Base-by-base conservation (phyloP, 2,113 vertebrate species). In the Vireo altiloquus region DNA sequence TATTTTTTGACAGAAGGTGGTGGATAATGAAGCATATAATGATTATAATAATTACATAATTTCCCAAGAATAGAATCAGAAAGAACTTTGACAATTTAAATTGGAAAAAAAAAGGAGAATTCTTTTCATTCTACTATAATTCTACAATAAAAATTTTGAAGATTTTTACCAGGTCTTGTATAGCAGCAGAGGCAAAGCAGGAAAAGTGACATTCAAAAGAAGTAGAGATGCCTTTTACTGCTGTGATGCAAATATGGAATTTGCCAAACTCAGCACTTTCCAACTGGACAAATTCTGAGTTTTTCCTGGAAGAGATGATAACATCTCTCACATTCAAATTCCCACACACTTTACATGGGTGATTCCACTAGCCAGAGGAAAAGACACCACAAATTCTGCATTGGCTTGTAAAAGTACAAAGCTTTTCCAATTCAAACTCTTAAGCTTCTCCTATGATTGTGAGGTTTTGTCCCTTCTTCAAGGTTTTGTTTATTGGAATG, bases 181-280 rank as follows among this genome's bases (percentile, higher is more conserved):
- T 16, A 87, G 59, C 47, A 91, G 77, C 81, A 82, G 61, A 64
- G 33, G 25, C 13, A 89, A 54, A 87, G 70, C 47, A 87, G 74
- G 35, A 76, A 87, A 72, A 13, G 37, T 82, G 66, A 42, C 40
- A 70, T 77, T 76, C 61, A 44, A 15, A 79, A 61, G 70, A 54
- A 54, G 42, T 22, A 75, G 86, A 81, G 56, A 49, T 40, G 61
- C 25, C 66, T 90, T 10, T 72, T 47, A 25, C 42, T 66, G 82
- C 68, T 90, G 4, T 66, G 72, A 80, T 69, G 64, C 50, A 68
- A 91, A 79, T 11, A 20, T 27, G 42, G 56, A 44, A 81, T 89
- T 78, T 84, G 65, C 49, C 59, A 77, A 87, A 79, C 68, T 89
- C 94, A 93, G 94, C 89, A 89, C 66, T 85, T 85, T 69, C 84